Evolutionary conservation across 2,888 invertebrate species (phyloP).

Genomic region (Sipha maydis): DNA sequence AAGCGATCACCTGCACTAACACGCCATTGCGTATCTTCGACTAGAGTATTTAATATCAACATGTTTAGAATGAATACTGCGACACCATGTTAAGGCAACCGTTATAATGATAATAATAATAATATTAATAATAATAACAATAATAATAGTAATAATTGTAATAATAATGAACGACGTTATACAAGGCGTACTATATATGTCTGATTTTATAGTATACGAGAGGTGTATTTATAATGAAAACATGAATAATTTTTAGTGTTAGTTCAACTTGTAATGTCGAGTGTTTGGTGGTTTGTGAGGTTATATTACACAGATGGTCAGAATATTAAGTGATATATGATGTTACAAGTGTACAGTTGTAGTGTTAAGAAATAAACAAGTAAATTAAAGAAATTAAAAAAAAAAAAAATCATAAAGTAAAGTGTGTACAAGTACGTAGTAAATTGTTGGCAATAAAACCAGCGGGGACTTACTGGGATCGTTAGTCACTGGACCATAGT

Average conservation of each 20-base stretch:
- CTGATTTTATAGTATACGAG: background rate
- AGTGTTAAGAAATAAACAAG: background rate
- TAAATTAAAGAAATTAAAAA: background rate
- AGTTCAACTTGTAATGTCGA: background rate
- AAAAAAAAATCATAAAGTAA: constrained; percentile 5
- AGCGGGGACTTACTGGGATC: constrained; percentile 77
- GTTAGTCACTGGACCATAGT: constrained; percentile 80
- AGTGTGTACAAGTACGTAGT: constrained; percentile 3
- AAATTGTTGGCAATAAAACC: constrained; percentile 32
- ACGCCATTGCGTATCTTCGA: background rate
- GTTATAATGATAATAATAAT: background rate
- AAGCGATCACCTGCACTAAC: background rate
- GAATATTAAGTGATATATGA: background rate
- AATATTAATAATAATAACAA: too few relatives aligned
- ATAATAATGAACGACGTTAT: background rate
- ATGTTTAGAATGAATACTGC: background rate
- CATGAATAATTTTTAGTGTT: background rate
- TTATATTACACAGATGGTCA: background rate
- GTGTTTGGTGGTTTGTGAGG: background rate
- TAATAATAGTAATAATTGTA: background rate
- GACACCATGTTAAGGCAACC: background rate
- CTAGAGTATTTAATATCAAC: background rate
- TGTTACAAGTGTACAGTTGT: background rate
- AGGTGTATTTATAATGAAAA: background rate
- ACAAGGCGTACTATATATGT: background rate